A percentile compares a stretch with the other conserved stretches of the same genome.
Evolutionary conservation across 37 sponge, comb jelly and placozoan genomes (phyloP).

Genomic region (Bolinopsis microptera): DNA sequence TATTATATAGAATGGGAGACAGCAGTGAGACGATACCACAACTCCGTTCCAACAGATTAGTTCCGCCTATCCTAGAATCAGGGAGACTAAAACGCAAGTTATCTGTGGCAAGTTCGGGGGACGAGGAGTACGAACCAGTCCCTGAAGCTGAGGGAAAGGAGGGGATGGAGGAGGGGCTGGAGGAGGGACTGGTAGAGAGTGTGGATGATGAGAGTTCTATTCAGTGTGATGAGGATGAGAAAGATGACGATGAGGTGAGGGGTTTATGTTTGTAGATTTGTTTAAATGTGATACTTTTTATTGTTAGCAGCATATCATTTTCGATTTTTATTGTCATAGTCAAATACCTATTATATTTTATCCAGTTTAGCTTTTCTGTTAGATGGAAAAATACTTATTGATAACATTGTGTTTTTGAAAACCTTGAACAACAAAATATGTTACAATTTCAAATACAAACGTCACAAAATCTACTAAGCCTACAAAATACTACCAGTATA

Average conservation of each 20-base stretch:
- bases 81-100: neutral
- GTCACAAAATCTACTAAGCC: too few relatives aligned
- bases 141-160: neutral
- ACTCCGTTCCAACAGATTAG: neutral
- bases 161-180: conserved; percentile 34
- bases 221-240: conserved; percentile 44
- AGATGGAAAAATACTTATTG: neutral
- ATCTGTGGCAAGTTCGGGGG: conserved; percentile 1
- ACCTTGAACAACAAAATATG: too few relatives aligned
- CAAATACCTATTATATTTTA: neutral
- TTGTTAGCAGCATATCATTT: neutral
- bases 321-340: neutral
- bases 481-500: too few relatives aligned
- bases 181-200: neutral
- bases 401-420: neutral
- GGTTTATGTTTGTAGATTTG: neutral
- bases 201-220: conserved; percentile 64
- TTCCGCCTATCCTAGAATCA: neutral
- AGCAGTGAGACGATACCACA: neutral
- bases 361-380: neutral
- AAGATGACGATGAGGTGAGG: conserved; percentile 30
- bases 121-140: conserved; percentile 27
- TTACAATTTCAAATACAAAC: too few relatives aligned
- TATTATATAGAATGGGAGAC: neutral
- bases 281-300: neutral